A percentile compares a stretch with the other conserved stretches of the same genome.
phyloP scores from a whole-genome alignment of 2,113 vertebrate genomes.

The Nanger granti region DNA sequence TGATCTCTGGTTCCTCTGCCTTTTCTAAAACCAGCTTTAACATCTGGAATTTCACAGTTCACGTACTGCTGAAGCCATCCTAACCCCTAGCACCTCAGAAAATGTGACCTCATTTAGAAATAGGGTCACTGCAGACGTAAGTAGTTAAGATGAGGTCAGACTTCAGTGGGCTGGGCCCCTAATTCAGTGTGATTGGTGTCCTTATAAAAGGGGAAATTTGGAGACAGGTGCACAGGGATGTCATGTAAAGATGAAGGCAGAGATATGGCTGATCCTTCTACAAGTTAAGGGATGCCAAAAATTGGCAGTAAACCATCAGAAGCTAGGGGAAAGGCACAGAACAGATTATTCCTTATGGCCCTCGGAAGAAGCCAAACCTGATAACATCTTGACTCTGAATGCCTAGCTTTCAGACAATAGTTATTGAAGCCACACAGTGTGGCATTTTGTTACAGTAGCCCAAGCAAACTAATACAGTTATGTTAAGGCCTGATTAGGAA shows the following conservation, averaged over 20 bases:
- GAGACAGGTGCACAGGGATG: background rate
- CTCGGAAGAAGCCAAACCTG: background rate
- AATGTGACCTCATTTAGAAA: background rate
- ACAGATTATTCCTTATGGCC: background rate
- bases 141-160: constrained; percentile 8
- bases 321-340: background rate
- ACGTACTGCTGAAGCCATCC: background rate
- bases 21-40: too few species aligned
- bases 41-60: too few species aligned
- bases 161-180: background rate
- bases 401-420: background rate
- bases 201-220: background rate
- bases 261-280: background rate
- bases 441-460: background rate
- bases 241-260: background rate
- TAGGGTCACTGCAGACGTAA: background rate
- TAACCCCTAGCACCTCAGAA: background rate
- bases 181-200: background rate
- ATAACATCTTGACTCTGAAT: background rate
- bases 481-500: background rate
- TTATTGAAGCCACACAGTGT: background rate
- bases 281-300: background rate
- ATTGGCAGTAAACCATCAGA: background rate
- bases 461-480: background rate
- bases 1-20: too few species aligned